These are phyloP conservation scores for Tympanoctomys barrerae DNA, from an alignment of 2,797 vertebrate species.

Conservation along the genomic window DNA sequence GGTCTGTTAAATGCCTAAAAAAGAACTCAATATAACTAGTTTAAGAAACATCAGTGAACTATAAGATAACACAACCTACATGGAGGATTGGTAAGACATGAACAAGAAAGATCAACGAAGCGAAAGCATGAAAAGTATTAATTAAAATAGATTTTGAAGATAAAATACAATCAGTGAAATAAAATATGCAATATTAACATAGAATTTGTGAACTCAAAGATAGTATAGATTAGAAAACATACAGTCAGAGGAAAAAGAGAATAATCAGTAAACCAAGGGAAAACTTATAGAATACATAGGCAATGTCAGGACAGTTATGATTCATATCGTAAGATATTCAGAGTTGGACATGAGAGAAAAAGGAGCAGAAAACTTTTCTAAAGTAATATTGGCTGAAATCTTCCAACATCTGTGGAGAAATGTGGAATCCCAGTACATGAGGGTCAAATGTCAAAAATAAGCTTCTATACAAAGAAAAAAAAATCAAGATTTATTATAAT, in stretches of 20 bases:
- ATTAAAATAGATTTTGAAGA: not conserved
- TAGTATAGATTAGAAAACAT: not conserved
- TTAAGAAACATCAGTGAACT: not conserved
- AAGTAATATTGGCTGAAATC: not conserved
- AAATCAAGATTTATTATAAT: not conserved
- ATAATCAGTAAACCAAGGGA: not conserved
- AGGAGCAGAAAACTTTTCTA: not conserved
- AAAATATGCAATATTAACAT: not conserved
- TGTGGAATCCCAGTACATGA: not conserved
- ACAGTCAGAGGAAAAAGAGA: not conserved
- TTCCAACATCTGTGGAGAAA: not conserved
- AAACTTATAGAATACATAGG: not conserved
- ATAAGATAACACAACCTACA: not conserved
- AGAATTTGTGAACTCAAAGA: not conserved
- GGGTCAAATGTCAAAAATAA: not conserved
- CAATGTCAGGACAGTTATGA: not conserved
- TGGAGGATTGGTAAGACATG: no score
- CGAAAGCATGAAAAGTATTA: not conserved
- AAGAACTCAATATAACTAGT: not conserved
- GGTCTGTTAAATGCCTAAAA: not conserved
- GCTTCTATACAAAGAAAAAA: not conserved
- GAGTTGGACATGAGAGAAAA: not conserved
- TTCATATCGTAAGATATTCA: not conserved
- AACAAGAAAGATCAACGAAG: not conserved
- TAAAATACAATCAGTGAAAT: not conserved